A percentile compares a stretch with the other conserved stretches of the same genome.
These are phyloP conservation scores for Plutomurus gul DNA, from an alignment of 1,140 invertebrate species.

Conservation along the genomic window DNA sequence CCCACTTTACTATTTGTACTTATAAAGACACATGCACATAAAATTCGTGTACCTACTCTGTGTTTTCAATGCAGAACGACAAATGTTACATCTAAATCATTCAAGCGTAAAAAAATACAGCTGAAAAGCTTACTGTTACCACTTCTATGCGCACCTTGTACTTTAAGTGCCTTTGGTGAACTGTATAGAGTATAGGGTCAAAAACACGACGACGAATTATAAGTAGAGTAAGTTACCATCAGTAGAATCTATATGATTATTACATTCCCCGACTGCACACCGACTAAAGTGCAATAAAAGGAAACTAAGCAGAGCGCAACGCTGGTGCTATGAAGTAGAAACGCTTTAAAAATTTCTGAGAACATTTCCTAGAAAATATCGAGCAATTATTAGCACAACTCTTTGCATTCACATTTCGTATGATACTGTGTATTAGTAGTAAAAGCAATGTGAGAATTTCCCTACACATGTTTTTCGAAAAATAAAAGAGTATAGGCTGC, in stretches of 20 bases:
- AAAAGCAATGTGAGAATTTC: neutral
- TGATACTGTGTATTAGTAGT: no score
- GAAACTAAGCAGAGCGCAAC: neutral
- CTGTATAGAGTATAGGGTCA: neutral
- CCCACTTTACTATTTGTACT: no score
- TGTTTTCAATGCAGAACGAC: neutral
- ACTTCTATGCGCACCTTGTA: no score
- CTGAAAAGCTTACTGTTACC: neutral
- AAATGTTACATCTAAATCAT: conserved; percentile 1
- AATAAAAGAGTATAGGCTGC: no score
- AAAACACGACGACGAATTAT: neutral
- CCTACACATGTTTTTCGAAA: neutral
- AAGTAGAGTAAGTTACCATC: neutral
- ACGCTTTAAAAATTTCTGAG: neutral
- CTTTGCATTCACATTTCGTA: neutral
- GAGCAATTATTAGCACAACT: neutral
- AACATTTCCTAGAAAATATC: neutral
- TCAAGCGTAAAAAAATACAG: neutral
- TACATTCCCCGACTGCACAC: neutral
- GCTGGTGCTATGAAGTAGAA: neutral
- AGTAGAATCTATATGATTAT: neutral
- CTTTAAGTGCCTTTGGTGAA: no score
- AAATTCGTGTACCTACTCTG: neutral
- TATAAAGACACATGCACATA: no score
- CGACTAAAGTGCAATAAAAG: neutral